phyloP scores from a whole-genome alignment of 2,113 vertebrate genomes.

The Thamnaconus septentrionalis region DNA sequence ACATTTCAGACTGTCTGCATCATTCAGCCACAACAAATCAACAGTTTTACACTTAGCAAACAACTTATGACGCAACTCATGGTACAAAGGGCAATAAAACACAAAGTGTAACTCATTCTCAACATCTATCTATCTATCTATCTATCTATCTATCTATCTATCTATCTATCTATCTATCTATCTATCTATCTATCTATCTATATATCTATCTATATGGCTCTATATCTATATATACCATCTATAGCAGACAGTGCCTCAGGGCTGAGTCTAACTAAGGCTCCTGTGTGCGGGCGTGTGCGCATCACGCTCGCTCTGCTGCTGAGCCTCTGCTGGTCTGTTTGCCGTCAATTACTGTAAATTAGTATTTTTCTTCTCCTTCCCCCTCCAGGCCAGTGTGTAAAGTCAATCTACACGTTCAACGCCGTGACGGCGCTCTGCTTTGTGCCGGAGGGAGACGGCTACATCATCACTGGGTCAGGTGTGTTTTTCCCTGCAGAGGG shows the following conservation, averaged over 20 bases:
- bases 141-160: no score
- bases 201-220: not conserved
- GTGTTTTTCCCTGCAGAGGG: conserved; percentile 7
- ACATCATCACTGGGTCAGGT: conserved; percentile 80
- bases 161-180: no score
- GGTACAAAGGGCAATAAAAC: no score
- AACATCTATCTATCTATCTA: no score
- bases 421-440: conserved; percentile 76
- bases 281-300: not conserved
- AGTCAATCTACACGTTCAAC: conserved; percentile 81
- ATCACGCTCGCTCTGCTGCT: conserved; percentile 28
- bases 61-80: no score
- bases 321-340: conserved; percentile 22
- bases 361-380: conserved; percentile 39
- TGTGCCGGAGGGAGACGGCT: conserved; percentile 71
- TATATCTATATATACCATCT: not conserved
- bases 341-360: conserved; percentile 39
- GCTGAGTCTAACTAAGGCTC: conserved; percentile 15
- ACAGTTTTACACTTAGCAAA: no score
- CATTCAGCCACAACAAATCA: no score
- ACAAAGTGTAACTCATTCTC: no score
- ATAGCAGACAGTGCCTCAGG: conserved; percentile 14
- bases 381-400: conserved; percentile 76
- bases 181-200: not conserved
- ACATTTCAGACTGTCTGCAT: no score